Conservation (phyloP, 2,888 invertebrate genomes). For the Aradus depressus region DNA sequence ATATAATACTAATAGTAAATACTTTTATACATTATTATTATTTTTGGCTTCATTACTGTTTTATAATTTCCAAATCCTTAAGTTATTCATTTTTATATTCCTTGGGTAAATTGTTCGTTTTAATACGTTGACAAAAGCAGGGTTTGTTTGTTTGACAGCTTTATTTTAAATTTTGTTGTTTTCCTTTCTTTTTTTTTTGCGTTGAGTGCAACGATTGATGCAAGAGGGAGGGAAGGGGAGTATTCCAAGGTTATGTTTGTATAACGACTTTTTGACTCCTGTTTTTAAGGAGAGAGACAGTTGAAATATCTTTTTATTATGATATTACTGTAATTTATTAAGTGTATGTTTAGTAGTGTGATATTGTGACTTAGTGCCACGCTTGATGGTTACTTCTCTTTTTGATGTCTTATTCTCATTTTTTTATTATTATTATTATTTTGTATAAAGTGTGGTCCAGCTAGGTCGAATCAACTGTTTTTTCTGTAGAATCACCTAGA, state of each 20-base stretch:
- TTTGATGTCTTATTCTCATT: slow-evolving; percentile 8
- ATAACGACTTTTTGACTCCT: background rate
- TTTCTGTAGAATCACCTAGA: no score
- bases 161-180: slow-evolving; percentile 7
- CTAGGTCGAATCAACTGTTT: no score
- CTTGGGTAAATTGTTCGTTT: no score
- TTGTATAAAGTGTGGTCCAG: no score
- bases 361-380: no score
- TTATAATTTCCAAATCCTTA: no score
- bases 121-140: no score
- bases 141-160: background rate
- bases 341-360: slow-evolving; percentile 15
- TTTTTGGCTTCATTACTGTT: no score
- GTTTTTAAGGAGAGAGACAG: no score
- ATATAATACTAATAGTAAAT: no score
- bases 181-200: slow-evolving; percentile 2
- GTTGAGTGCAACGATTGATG: background rate
- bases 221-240: background rate
- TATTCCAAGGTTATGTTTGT: background rate
- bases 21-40: no score
- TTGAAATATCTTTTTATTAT: background rate
- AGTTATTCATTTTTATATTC: no score
- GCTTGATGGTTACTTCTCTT: slow-evolving; percentile 20
- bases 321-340: slow-evolving; percentile 2
- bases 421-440: slow-evolving; percentile 12